phyloP scores from a whole-genome alignment of 1,140 invertebrate species.

The Phenacoccus solenopsis region DNA sequence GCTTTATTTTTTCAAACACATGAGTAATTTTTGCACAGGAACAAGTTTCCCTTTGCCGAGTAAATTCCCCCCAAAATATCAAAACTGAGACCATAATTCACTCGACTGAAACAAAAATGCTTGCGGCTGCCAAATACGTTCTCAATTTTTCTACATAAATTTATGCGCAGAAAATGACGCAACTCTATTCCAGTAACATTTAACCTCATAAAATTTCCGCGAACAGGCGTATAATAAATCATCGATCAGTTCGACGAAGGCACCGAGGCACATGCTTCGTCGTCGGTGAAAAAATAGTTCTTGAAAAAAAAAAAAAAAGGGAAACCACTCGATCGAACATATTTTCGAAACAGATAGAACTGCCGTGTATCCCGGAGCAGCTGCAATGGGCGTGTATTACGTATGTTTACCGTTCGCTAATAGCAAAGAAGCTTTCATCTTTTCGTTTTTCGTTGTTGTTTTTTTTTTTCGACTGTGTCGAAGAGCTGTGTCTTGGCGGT shows the following conservation, averaged over 20 bases:
- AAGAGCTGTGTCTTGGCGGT: not conserved
- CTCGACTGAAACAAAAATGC: too few species aligned
- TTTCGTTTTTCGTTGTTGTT: not conserved
- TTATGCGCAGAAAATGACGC: too few species aligned
- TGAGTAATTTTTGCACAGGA: too few species aligned
- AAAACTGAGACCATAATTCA: too few species aligned
- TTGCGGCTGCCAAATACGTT: too few species aligned
- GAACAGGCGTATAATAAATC: too few species aligned
- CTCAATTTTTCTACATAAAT: too few species aligned
- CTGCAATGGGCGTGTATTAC: slow-evolving; percentile 15
- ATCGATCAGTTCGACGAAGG: not conserved
- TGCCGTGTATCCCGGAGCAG: not conserved
- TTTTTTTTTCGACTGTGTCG: not conserved
- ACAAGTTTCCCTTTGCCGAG: too few species aligned
- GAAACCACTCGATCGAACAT: not conserved
- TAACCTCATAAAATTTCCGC: too few species aligned
- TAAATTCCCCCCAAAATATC: too few species aligned
- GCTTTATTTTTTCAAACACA: too few species aligned
- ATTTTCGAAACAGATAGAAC: slow-evolving; percentile 3
- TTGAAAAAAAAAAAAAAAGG: not conserved
- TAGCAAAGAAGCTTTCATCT: slow-evolving; percentile 12
- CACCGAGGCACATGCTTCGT: not conserved
- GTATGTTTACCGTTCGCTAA: slow-evolving; percentile 15
- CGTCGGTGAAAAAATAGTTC: not conserved
- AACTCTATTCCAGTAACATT: too few species aligned